Conservation (phyloP, 2,888 invertebrate genomes). For the Drosophila paranaensis region DNA sequence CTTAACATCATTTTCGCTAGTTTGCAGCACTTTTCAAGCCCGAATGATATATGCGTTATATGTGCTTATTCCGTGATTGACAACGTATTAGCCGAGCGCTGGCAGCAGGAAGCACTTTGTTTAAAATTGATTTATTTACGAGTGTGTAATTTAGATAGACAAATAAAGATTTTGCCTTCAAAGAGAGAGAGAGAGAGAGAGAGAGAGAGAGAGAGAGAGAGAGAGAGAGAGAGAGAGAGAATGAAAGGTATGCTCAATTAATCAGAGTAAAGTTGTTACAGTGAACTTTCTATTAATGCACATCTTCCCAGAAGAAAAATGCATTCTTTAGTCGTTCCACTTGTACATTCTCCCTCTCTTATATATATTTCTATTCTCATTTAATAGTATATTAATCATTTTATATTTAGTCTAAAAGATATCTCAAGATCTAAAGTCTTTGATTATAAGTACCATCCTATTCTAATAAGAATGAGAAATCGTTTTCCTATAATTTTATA, state of each 20-base stretch:
- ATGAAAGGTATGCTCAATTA: background rate
- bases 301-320: background rate
- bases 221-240: background rate
- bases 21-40: conserved; percentile 20
- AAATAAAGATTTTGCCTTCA: background rate
- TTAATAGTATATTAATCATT: too few species aligned
- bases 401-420: too few species aligned
- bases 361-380: too few species aligned
- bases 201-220: background rate
- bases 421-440: too few species aligned
- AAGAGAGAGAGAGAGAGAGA: too few species aligned
- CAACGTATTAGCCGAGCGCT: background rate
- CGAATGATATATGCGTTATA: conserved; percentile 32
- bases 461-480: too few species aligned
- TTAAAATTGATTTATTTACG: background rate
- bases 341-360: too few species aligned
- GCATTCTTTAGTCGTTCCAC: too few species aligned
- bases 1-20: conserved; percentile 29
- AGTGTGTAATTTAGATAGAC: background rate
- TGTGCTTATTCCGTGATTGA: conserved; percentile 21
- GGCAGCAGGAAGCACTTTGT: conserved; percentile 19
- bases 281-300: background rate
- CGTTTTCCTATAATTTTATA: too few species aligned
- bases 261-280: background rate
- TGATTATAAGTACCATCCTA: too few species aligned